Conservation (phyloP, 2,888 invertebrate genomes). For the Lottia gigantea region DNA sequence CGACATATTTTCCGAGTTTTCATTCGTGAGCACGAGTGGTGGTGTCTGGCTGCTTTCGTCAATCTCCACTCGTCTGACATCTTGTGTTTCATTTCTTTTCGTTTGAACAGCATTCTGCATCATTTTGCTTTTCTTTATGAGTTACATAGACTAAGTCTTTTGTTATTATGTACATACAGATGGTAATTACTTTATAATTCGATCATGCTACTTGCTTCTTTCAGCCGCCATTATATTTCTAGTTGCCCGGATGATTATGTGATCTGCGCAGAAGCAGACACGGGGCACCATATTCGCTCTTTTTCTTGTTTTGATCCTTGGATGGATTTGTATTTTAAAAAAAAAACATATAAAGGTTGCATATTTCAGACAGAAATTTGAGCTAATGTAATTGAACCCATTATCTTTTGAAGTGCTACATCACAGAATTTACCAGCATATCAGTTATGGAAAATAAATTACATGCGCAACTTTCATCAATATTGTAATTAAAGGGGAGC, state of each 20-base stretch:
- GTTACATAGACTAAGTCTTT: constrained; percentile 20
- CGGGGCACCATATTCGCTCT: too few relatives aligned
- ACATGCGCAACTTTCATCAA: too few relatives aligned
- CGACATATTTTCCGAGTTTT: constrained; percentile 69
- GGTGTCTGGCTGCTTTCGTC: constrained; percentile 55
- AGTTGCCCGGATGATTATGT: constrained; percentile 61
- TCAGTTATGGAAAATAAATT: too few relatives aligned
- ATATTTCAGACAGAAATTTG: too few relatives aligned
- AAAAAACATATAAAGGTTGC: too few relatives aligned
- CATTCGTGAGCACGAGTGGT: constrained; percentile 39
- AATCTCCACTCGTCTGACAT: constrained; percentile 57
- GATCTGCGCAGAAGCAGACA: constrained; percentile 49
- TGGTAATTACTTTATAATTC: constrained; percentile 43
- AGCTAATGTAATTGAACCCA: too few relatives aligned
- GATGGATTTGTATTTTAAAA: too few relatives aligned
- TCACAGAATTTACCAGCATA: too few relatives aligned
- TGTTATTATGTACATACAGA: constrained; percentile 32
- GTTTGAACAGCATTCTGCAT: constrained; percentile 84
- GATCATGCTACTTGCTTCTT: constrained; percentile 57
- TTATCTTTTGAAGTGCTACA: too few relatives aligned
- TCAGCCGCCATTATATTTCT: constrained; percentile 67
- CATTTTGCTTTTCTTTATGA: constrained; percentile 53
- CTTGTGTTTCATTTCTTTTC: constrained; percentile 47
- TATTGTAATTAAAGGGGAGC: not conserved
- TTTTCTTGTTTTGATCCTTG: too few relatives aligned